phyloP scores from a whole-genome alignment of 2,113 vertebrate species.

The Thryonomys swinderianus region DNA sequence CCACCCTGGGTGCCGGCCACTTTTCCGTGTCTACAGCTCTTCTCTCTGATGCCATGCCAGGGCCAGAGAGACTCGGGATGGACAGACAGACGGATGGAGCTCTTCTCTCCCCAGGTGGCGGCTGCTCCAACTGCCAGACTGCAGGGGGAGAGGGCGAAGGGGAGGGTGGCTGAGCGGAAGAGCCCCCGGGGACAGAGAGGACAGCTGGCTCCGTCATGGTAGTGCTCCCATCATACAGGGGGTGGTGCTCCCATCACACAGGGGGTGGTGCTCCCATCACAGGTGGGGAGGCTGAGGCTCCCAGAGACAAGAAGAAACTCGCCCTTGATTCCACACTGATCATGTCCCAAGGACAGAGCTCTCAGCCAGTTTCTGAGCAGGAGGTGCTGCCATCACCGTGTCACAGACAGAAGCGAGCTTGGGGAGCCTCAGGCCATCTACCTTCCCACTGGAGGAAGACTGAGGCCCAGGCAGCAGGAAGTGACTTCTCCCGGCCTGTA shows the following conservation, averaged over 20 bases:
- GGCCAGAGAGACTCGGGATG: neutral
- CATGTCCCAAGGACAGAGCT: neutral
- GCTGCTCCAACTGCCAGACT: too few species aligned
- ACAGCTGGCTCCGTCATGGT: too few species aligned
- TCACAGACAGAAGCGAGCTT: neutral
- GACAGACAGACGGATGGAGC: too few species aligned
- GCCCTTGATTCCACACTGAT: neutral
- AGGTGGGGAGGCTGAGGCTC: neutral
- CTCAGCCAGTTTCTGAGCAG: neutral
- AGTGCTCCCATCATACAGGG: too few species aligned
- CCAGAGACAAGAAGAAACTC: neutral
- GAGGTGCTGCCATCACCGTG: neutral
- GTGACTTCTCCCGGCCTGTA: neutral
- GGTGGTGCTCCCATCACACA: too few species aligned
- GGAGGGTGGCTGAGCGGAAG: fast-evolving
- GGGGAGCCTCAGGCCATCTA: too few species aligned
- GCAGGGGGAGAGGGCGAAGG: neutral
- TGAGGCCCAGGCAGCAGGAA: neutral
- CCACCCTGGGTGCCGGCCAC: fast-evolving
- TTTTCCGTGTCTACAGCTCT: fast-evolving
- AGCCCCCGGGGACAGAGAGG: fast-evolving
- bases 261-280: too few species aligned
- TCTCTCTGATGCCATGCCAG: fast-evolving
- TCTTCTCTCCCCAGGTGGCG: neutral
- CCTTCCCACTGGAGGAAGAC: neutral